Evolutionary conservation across 2,888 invertebrate genomes (phyloP).

Genomic region (Cantharis rufa): DNA sequence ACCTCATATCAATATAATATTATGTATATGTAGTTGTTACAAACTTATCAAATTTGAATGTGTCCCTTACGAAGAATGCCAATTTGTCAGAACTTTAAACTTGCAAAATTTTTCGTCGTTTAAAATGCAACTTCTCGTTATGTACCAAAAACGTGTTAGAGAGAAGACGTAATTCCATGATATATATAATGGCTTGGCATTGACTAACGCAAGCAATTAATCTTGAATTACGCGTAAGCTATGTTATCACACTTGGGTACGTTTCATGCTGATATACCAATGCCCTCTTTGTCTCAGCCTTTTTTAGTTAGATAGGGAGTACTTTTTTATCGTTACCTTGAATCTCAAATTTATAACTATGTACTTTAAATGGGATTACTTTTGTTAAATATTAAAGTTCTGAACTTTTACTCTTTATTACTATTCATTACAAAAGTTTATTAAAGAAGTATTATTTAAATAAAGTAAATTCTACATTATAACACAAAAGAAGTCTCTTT

Average conservation of each 20-base stretch:
- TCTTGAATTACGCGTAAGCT: constrained; percentile 50
- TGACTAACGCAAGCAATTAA: constrained; percentile 52
- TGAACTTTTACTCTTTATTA: background rate
- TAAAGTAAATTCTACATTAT: background rate
- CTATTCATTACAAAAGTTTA: background rate
- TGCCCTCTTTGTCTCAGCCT: constrained; percentile 27
- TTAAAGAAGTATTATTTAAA: background rate
- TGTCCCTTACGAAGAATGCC: background rate
- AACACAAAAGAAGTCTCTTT: background rate
- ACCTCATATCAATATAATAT: no score
- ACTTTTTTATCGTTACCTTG: constrained; percentile 29
- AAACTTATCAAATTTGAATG: background rate
- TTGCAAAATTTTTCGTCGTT: constrained; percentile 27
- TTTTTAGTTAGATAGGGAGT: constrained; percentile 19
- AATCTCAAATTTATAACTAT: constrained; percentile 25
- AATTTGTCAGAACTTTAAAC: constrained; percentile 40
- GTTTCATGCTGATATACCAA: constrained; percentile 22
- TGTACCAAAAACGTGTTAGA: constrained; percentile 23
- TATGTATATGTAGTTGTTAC: background rate
- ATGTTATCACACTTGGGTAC: constrained; percentile 32
- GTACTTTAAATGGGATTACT: constrained; percentile 23
- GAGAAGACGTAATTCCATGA: constrained; percentile 44
- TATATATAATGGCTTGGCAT: constrained; percentile 48
- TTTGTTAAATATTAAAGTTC: constrained; percentile 20
- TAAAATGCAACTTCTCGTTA: constrained; percentile 24